Evolutionary conservation across 2,797 vertebrate genomes (phyloP).

Genomic region (Buceros bicornis): DNA sequence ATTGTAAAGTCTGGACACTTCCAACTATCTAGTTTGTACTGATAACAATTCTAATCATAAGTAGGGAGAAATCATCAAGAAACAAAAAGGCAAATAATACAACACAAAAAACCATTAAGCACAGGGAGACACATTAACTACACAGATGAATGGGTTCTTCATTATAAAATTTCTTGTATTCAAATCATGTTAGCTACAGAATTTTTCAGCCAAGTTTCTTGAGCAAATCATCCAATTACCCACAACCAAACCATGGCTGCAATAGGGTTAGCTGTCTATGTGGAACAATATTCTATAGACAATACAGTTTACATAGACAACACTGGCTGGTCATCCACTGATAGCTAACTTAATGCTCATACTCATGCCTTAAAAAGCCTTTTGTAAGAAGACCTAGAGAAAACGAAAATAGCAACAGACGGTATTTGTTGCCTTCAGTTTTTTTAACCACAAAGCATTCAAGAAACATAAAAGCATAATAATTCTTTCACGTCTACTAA

Average conservation of each 20-base stretch:
- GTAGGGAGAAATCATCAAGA: neutral
- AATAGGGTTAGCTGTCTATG: neutral
- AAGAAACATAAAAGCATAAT: neutral
- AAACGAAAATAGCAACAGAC: neutral
- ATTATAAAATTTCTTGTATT: neutral
- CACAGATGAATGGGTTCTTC: neutral
- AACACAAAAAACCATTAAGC: neutral
- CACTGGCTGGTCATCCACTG: neutral
- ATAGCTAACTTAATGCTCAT: neutral
- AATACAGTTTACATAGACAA: neutral
- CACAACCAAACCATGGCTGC: neutral
- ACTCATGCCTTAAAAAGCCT: neutral
- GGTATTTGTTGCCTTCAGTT: neutral
- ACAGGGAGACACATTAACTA: neutral
- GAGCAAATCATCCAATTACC: conserved; percentile 7
- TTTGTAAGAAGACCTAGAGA: neutral
- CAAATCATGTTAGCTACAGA: neutral
- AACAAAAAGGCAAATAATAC: neutral
- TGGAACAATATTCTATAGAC: neutral
- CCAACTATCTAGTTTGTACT: neutral
- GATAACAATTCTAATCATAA: neutral
- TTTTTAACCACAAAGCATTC: neutral
- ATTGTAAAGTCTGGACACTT: conserved; percentile 8
- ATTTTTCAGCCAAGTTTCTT: conserved; percentile 7
- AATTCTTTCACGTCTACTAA: neutral